Base-by-base conservation (phyloP, 1,140 invertebrate genomes). In the Trichonephila clavipes region DNA sequence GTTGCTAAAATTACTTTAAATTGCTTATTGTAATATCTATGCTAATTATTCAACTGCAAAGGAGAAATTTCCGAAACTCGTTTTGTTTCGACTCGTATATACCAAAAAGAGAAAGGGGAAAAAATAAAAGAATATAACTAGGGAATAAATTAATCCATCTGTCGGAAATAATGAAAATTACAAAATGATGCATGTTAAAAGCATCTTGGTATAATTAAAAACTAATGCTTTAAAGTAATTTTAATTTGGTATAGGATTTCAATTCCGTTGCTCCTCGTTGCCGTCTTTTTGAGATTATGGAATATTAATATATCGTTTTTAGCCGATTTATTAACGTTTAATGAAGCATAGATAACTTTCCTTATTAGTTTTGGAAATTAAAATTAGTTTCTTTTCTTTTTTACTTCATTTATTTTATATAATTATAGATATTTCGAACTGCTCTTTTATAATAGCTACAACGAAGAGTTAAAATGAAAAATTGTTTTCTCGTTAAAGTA, bases 161-260 rank as follows among this genome's bases (percentile, higher is more conserved):
- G 69, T 72, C 69, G 69, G 24, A 72, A 72, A 72, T 72, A 72
- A 72, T 72, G 69, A 72, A 72, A 72, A 72, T 72, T 72, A 72
- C 69, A 72, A 72, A 72, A 72, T 72, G n/a, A 72, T 16, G 24
- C 69, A 72, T 72, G 69, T 72, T 40, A 72, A 28, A 72, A 72
- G 69, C 14, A 3, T 16, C 2, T 14, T 34, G 69, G 24, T 12
- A 72, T 72, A 24, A 72, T 28, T 34, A 14, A 24, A 72, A 72
- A 72, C 14, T 72, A 72, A 72, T 72, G 69, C 28, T n/a, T 3
- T 34, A 72, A 72, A 72, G 69, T 72, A 72, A 72, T 72, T 72
- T 72, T 72, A 72, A 72, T 72, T 72, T 72, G 28, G 69, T 72
- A 72, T 12, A 24, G 28, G 28, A 34, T 72, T 72, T 28, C 69